Conservation (phyloP, 2,113 vertebrate species). For the Bos javanicus region DNA sequence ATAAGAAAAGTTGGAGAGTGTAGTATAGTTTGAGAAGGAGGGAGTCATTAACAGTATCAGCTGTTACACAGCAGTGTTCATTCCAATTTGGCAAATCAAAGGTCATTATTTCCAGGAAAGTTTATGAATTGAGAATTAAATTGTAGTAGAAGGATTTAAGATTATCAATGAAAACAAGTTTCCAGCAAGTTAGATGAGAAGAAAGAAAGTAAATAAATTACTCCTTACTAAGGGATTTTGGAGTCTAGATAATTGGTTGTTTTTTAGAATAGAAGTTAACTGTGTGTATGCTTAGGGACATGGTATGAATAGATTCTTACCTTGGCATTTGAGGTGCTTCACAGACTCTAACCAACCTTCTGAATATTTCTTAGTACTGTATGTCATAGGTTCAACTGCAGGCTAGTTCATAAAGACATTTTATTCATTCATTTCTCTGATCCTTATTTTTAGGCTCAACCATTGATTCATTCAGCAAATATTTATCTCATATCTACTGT, state of each 20-base stretch:
- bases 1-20: neutral
- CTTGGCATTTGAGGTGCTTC: neutral
- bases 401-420: neutral
- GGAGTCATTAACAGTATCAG: neutral
- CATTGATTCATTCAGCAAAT: neutral
- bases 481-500: neutral
- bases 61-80: neutral
- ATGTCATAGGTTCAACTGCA: neutral
- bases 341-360: neutral
- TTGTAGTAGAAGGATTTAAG: neutral
- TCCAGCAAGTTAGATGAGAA: neutral
- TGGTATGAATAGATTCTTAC: neutral
- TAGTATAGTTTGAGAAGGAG: neutral
- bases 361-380: neutral
- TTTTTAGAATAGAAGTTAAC: neutral
- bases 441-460: neutral
- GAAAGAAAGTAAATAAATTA: neutral
- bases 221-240: neutral
- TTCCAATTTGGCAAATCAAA: neutral
- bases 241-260: neutral
- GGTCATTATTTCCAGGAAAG: neutral
- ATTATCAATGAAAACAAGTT: neutral
- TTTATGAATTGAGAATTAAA: neutral
- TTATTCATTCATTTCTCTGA: neutral
- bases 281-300: neutral